phyloP scores from a whole-genome alignment of 1,140 invertebrate genomes.

The Mycetomoellerius zeteki region DNA sequence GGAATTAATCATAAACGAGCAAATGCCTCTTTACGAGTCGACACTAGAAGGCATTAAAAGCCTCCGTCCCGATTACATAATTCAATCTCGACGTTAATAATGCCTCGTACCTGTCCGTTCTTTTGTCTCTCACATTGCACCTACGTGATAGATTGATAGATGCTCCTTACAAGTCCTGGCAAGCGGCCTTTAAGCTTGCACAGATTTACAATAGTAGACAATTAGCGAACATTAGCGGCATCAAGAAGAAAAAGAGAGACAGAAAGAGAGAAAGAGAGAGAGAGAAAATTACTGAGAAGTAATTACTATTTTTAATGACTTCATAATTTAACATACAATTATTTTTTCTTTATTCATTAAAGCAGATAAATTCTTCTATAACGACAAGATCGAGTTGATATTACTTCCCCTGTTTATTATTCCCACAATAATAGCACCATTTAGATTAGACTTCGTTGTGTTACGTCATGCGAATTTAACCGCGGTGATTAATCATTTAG shows the following conservation, averaged over 20 bases:
- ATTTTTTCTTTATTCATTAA: conserved; percentile 28
- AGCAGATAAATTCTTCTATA: neutral
- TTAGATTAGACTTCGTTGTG: neutral
- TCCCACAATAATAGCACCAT: neutral
- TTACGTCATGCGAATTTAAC: conserved; percentile 3
- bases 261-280: neutral
- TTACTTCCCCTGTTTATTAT: neutral
- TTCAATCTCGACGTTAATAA: conserved; percentile 61
- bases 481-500: conserved; percentile 3
- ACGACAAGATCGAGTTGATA: neutral
- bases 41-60: conserved; percentile 43
- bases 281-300: conserved; percentile 25
- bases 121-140: conserved; percentile 50
- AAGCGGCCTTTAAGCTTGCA: conserved; percentile 46
- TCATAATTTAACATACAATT: neutral
- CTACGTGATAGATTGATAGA: conserved; percentile 51
- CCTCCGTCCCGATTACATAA: conserved; percentile 52
- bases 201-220: conserved; percentile 53
- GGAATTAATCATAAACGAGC: conserved; percentile 7
- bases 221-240: conserved; percentile 40
- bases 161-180: conserved; percentile 34
- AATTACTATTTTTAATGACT: conserved; percentile 37
- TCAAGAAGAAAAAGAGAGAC: neutral
- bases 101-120: conserved; percentile 34
- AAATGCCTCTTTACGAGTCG: conserved; percentile 16